These are phyloP conservation scores for Ranitomeya variabilis DNA, from an alignment of 2,113 vertebrate genomes.

Conservation along the genomic window DNA sequence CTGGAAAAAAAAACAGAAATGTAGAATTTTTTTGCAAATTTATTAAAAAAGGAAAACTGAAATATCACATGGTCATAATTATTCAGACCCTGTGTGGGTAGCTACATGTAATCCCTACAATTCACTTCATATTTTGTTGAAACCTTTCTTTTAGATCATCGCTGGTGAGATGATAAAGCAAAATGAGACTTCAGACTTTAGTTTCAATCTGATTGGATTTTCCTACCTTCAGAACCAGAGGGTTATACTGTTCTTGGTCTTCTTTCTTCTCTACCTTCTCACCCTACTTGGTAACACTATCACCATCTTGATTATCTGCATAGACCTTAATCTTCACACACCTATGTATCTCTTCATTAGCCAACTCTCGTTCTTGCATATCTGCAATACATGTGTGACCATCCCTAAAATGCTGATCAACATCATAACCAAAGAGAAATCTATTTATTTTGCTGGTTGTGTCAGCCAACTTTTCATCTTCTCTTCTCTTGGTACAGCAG, in stretches of 20 bases:
- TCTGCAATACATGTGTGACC: conserved; percentile 63
- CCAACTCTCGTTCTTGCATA: conserved; percentile 67
- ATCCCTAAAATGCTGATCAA: conserved; percentile 64
- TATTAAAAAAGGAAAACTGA: too few relatives aligned
- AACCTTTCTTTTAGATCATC: background rate
- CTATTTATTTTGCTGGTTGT: conserved; percentile 63
- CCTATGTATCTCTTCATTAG: conserved; percentile 68
- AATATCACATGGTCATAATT: too few relatives aligned
- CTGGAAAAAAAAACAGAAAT: too few relatives aligned
- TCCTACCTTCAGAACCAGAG: conserved; percentile 56
- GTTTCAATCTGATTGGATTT: conserved; percentile 64
- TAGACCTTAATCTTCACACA: conserved; percentile 59
- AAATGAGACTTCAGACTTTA: conserved; percentile 60
- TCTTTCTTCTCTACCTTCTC: conserved; percentile 59
- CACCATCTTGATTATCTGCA: conserved; percentile 60
- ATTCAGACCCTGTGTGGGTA: too few relatives aligned
- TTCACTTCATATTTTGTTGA: background rate
- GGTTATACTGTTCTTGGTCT: conserved; percentile 59
- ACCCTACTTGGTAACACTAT: conserved; percentile 65
- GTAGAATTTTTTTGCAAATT: too few relatives aligned
- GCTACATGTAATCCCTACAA: too few relatives aligned
- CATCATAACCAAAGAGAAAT: conserved; percentile 18
- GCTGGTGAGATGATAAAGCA: background rate
- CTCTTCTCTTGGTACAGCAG: conserved; percentile 56
- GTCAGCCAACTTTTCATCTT: conserved; percentile 66